Percentiles rank a stretch among this genome's conserved stretches.
Evolutionary conservation across 2,888 invertebrate genomes (phyloP).

Genomic region (Caenorhabditis sp.): DNA sequence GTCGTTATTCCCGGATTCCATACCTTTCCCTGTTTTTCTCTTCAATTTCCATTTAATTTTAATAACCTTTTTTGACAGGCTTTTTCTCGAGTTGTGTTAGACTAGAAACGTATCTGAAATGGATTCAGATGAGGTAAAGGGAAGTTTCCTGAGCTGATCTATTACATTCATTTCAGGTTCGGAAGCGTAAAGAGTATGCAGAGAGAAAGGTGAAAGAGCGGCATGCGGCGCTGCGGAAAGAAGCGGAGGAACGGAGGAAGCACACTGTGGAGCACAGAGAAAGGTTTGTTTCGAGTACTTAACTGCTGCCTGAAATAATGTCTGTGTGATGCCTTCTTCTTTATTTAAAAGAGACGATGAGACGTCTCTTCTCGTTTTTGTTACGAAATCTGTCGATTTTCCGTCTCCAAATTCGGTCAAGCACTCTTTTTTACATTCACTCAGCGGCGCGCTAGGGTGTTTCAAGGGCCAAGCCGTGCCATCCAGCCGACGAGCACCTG

Average conservation of each 20-base stretch:
- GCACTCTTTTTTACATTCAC: too few species aligned
- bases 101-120: conserved; percentile 29
- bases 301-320: too few species aligned
- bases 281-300: conserved; percentile 23
- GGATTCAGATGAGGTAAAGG: conserved; percentile 49
- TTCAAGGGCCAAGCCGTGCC: not conserved
- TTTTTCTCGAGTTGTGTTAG: conserved; percentile 41
- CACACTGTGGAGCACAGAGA: conserved; percentile 44
- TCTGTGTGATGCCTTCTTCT: not conserved
- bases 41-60: not conserved
- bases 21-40: not conserved
- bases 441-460: not conserved
- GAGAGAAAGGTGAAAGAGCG: conserved; percentile 62
- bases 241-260: conserved; percentile 52
- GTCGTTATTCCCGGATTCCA: conserved; percentile 9
- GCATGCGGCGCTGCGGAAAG: conserved; percentile 58
- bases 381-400: too few species aligned
- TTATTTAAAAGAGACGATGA: too few species aligned
- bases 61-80: conserved; percentile 8
- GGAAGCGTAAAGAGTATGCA: conserved; percentile 65
- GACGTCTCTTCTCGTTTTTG: too few species aligned
- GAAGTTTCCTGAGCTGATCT: not conserved
- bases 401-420: too few species aligned
- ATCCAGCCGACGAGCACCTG: not conserved
- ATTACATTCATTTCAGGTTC: conserved; percentile 46